A percentile compares a stretch with the other conserved stretches of the same genome.
These are phyloP conservation scores for Hippocampus comes DNA, from an alignment of 2,113 vertebrate species.

Conservation along the genomic window DNA sequence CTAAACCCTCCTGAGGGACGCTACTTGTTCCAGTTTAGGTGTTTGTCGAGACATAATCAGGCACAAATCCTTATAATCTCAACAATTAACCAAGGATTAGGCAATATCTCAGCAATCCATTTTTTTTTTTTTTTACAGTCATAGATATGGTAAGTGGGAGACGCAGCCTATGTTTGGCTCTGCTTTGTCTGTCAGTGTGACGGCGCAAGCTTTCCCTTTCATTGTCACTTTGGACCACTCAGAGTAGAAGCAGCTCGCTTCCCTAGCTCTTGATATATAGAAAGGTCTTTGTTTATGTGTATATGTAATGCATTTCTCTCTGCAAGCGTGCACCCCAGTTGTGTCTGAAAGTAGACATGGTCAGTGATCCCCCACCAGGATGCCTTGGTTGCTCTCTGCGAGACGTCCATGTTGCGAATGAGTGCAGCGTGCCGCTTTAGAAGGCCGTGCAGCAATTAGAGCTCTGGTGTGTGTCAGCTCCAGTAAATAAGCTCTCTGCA, in stretches of 20 bases:
- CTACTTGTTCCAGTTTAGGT: constrained; percentile 50
- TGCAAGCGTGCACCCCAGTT: constrained; percentile 15
- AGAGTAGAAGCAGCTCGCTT: constrained; percentile 32
- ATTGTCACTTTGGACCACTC: constrained; percentile 15
- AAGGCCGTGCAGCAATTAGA: constrained; percentile 62
- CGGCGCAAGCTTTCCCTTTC: constrained; percentile 22
- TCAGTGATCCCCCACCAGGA: constrained; percentile 30
- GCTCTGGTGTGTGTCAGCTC: constrained; percentile 51
- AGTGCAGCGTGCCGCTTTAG: constrained; percentile 43
- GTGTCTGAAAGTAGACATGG: constrained; percentile 45
- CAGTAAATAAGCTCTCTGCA: constrained; percentile 53
- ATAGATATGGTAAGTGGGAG: constrained; percentile 4
- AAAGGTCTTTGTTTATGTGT: constrained; percentile 28
- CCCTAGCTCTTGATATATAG: constrained; percentile 25
- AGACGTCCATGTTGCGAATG: constrained; percentile 45
- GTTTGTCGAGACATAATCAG: constrained; percentile 57
- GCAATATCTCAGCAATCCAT: constrained; percentile 26
- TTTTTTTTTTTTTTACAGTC: not conserved
- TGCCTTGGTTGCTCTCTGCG: constrained; percentile 42
- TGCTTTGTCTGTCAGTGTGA: constrained; percentile 12
- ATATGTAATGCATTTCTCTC: constrained; percentile 15
- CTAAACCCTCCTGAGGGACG: constrained; percentile 53
- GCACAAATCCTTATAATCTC: constrained; percentile 58
- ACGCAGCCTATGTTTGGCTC: not conserved
- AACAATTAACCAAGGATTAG: constrained; percentile 58